A percentile compares a stretch with the other conserved stretches of the same genome.
Evolutionary conservation across 1,140 invertebrate species (phyloP).

Genomic region (Dreissena rostriformis): DNA sequence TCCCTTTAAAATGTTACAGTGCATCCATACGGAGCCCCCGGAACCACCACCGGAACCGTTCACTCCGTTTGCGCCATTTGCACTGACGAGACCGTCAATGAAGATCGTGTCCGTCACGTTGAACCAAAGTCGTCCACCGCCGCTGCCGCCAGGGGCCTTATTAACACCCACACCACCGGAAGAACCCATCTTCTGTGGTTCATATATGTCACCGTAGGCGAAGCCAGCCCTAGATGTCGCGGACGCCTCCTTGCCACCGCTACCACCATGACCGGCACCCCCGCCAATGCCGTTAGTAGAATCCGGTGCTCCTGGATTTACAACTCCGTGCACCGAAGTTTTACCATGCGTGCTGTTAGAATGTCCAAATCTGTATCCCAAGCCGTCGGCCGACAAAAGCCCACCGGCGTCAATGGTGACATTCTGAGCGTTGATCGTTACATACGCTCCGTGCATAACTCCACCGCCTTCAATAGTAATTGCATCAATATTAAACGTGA

Average conservation of each 20-base stretch:
- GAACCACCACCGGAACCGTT: constrained; percentile 66
- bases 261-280: constrained; percentile 71
- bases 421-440: constrained; percentile 68
- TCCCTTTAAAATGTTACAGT: constrained; percentile 68
- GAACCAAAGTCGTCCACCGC: constrained; percentile 74
- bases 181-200: constrained; percentile 71
- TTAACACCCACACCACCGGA: constrained; percentile 61
- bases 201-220: constrained; percentile 72
- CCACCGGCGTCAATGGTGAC: constrained; percentile 73
- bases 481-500: constrained; percentile 61
- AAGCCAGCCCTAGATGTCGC: constrained; percentile 57
- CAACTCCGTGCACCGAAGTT: constrained; percentile 66
- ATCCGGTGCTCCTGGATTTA: constrained; percentile 67
- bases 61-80: constrained; percentile 66
- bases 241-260: constrained; percentile 60
- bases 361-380: constrained; percentile 67
- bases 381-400: constrained; percentile 66
- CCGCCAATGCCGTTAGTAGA: constrained; percentile 53
- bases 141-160: constrained; percentile 60
- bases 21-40: constrained; percentile 75
- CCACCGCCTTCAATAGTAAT: constrained; percentile 73
- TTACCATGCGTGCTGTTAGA: constrained; percentile 61
- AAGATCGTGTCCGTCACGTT: constrained; percentile 72
- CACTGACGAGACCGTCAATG: constrained; percentile 72
- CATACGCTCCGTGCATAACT: constrained; percentile 66